Percentiles rank a stretch among this genome's conserved stretches.
These are phyloP conservation scores for Melanotaenia boesemani DNA, from an alignment of 2,797 vertebrate genomes.

Conservation along the genomic window DNA sequence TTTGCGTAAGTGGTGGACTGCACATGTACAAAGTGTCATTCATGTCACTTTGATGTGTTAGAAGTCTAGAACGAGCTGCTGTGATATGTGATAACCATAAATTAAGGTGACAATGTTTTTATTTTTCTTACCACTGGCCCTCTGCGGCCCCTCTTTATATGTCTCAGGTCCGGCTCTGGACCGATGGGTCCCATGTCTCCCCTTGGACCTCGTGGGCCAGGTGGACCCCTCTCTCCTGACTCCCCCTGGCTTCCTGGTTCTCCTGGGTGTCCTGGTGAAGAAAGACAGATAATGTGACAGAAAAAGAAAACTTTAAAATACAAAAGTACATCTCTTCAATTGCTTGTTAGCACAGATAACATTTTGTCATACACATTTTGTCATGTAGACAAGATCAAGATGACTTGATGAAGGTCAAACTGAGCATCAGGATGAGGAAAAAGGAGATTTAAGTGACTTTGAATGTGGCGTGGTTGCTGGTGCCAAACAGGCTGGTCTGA, in stretches of 20 bases:
- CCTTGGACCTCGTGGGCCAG: slow-evolving; percentile 80
- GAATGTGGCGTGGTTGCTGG: too few species aligned
- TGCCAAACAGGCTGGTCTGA: too few species aligned
- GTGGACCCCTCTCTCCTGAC: slow-evolving; percentile 68
- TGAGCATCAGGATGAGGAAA: too few species aligned
- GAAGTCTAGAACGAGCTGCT: background rate
- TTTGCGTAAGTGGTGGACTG: too few species aligned
- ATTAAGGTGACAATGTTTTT: background rate
- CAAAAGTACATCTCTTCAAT: too few species aligned
- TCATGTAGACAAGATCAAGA: too few species aligned
- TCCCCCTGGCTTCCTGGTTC: slow-evolving; percentile 79
- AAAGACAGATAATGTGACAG: slow-evolving; percentile 2
- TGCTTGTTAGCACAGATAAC: too few species aligned
- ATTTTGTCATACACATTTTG: too few species aligned
- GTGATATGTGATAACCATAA: background rate
- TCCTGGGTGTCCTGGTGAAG: slow-evolving; percentile 76
- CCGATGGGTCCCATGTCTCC: slow-evolving; percentile 86
- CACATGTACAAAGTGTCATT: background rate
- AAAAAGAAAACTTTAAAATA: background rate
- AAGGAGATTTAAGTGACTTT: too few species aligned
- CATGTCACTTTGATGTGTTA: background rate
- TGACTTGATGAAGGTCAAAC: too few species aligned
- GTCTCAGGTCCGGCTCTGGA: slow-evolving; percentile 80
- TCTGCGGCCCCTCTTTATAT: slow-evolving; percentile 83
- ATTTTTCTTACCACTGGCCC: slow-evolving; percentile 81